Base-by-base conservation (phyloP, 2,888 invertebrate genomes). In the Arctia plantaginis region DNA sequence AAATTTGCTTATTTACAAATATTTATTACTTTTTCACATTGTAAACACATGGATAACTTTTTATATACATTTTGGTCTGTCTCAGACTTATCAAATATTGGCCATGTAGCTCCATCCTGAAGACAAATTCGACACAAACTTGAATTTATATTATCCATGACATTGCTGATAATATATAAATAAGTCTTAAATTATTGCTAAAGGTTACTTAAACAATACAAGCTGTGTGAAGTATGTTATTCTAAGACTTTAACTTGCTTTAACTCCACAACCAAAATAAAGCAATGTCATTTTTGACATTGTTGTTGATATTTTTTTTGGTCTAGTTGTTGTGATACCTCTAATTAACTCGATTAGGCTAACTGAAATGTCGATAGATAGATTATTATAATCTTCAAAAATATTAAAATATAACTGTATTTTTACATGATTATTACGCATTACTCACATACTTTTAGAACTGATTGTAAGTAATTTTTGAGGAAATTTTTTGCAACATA, bases 61-160 rank as follows among this genome's bases (percentile, higher is more conserved):
- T 80, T 80, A 72, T 87, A 82, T 75, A 92, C 80, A 80, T 84
- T 86, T 27, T 82, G 76, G 72, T 84, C 83, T 73, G 78, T 80
- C 76, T 86, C 85, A 69, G 79, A 80, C 44, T 82, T 81, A 70
- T 91, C 91, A 89, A 95, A 95, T 83, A 95, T 90, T 72, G 92
- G 90, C 77, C 88, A 78, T 59, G 77, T 84, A 10, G 94, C 95
- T 65, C 90, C 92, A 74, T 90, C 87, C 77, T 86, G 83, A 39
- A 95, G 87, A 84, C 95, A 95, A 80, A 95, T 90, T 86, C 95
- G 89, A 85, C 95, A 95, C 73, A 91, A 86, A 81, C 79, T 80
- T 79, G 81, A 77, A 71, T 73, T 80, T 41, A 64, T 77, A 69
- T 72, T 71, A 20, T 74, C 73, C 85, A 85, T 85, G 62, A 39